Evolutionary conservation across 2,888 invertebrate genomes (phyloP), one percentile per base, ranked within the genome.

Genomic region (Amphipyra berbera): DNA sequence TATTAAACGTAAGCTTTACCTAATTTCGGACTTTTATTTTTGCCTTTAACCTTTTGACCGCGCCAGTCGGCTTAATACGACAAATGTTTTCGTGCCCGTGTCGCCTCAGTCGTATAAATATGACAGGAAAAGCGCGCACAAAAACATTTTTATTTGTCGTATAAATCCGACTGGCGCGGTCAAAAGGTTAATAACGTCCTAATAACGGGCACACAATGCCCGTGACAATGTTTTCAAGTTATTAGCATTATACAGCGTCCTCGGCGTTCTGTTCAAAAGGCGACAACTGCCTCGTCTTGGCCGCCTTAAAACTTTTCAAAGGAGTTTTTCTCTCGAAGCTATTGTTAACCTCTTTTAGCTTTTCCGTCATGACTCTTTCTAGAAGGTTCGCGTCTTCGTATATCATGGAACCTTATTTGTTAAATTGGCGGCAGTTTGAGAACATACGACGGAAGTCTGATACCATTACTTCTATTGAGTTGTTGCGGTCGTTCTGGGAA

Each of bases 361-460:
- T 98, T 62, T 98, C 97, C 87, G 96, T 96, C 71, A 99, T 94
- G 6, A 98, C 96, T 69, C 97, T 96, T 86, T 99, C 99, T 57
- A 99, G 94, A 33, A 97, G 96, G 83, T 97, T 98, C 2, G 99
- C 99, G 92, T 99, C 99, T 81, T 98, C 98, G 84, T 98, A 99
- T 76, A 99, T 99, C 87, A 97, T 96, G 0, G 99, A 99, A 9
- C 98, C 97, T 90, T 99, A 94, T 90, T 99, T 99, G 88, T 99
- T 99, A 90, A 98, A 99, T 78, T 98, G 98, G 0, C 99, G 97
- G 84, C 99, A 99, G 92, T 99, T 99, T 61, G 97, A 96, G 91
- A 99, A 99, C 99, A 99, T 99, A n/a, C 99, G 95, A 74, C 97
- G 95, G 82, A 97, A 97, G 88, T 99, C 99, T 0, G 97, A 96